Evolutionary conservation across 2,113 vertebrate genomes (phyloP), one percentile per base, ranked within the genome.

Genomic region (Saguinus midas): DNA sequence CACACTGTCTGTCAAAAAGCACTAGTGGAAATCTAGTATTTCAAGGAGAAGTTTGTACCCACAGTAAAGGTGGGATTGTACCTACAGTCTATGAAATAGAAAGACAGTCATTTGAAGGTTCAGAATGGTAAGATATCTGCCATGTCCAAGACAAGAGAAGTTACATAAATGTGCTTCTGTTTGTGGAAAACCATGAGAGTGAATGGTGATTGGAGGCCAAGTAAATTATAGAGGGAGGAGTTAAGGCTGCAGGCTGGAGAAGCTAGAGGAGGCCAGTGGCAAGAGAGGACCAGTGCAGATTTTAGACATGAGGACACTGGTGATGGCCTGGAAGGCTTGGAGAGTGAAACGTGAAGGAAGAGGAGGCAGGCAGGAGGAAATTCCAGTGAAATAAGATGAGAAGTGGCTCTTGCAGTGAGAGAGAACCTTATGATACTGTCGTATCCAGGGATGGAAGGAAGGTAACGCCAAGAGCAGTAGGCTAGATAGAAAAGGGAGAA

Each of bases 121-220:
- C 37, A 12, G 58, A 81, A 18, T 87, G 84, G 50, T 66, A 90
- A 90, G 64, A 81, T n/a, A 84, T 29, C 50, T 90, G 84, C 70
- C n/a, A n/a, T 45, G 72, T 55, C 25, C 66, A 92, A 48, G 70
- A 87, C 92, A 91, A 93, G 83, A 76, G n/a, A 92, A 91, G 64
- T 88, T 87, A 73, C 72, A 52, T 52, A 85, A 73, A 95, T 95
- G 95, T 98, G 92, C 91, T 94, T 95, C 92, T 92, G 87, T 75
- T 75, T 48, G 87, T 97, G 97, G 97, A 94, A 97, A 96, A 96
- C 70, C 78, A 18, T 95, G 75, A 87, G 81, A 72, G 90, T 97
- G 97, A 23, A 95, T 80, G 90, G 94, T 96, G 94, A 98, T 94
- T 95, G 96, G 97, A 97, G 97, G 90, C 72, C 50, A 90, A 91